Conservation (phyloP, 2,888 invertebrate genomes). For the Hyposoter dolosus region DNA sequence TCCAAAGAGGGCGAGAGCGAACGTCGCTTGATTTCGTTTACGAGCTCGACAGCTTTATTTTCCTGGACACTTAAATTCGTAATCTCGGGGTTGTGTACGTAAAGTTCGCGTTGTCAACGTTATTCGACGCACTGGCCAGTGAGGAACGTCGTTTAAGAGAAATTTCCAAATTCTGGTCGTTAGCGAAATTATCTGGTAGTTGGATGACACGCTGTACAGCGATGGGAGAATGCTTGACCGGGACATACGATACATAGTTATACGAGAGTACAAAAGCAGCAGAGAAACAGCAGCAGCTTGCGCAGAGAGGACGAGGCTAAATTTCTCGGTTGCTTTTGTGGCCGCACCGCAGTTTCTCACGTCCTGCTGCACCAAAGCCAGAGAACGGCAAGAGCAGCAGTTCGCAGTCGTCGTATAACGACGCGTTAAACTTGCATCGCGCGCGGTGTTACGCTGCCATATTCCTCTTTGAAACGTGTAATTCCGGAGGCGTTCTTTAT, state of each 20-base stretch:
- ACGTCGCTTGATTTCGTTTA: constrained; percentile 45
- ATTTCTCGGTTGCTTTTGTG: constrained; percentile 54
- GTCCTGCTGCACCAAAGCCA: constrained; percentile 47
- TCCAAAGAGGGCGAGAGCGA: neutral
- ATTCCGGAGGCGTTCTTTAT: constrained; percentile 70
- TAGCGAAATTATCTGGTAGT: constrained; percentile 63
- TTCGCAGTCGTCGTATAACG: constrained; percentile 64
- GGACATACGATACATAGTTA: neutral
- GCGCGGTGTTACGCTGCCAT: constrained; percentile 62
- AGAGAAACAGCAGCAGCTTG: constrained; percentile 25
- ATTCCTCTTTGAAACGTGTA: constrained; percentile 68
- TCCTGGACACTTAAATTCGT: constrained; percentile 12
- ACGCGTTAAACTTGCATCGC: constrained; percentile 67
- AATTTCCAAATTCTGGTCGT: constrained; percentile 62
- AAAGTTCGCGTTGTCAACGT: constrained; percentile 47
- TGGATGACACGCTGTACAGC: constrained; percentile 17
- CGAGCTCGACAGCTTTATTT: constrained; percentile 34
- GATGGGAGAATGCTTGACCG: constrained; percentile 16
- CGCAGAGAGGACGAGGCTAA: constrained; percentile 39
- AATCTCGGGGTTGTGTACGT: constrained; percentile 23
- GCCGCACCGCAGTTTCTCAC: constrained; percentile 63
- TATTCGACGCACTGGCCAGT: constrained; percentile 36
- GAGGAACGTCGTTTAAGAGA: constrained; percentile 44
- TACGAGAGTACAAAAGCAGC: constrained; percentile 17
- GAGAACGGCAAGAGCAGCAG: constrained; percentile 50